Conservation (phyloP, 1,140 invertebrate genomes). For the Drosophila lini region DNA sequence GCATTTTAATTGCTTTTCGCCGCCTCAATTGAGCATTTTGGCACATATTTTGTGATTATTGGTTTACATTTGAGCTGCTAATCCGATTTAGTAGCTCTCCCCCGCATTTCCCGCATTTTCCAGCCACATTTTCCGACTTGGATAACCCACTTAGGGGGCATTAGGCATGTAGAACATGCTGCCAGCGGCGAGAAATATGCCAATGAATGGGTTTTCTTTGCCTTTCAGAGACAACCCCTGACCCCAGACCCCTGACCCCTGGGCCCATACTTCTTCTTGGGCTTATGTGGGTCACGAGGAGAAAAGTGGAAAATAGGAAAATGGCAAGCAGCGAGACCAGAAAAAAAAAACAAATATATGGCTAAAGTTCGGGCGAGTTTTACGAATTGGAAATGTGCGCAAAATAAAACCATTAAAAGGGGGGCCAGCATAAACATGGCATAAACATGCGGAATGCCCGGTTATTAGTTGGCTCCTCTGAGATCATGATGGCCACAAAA, state of each 20-base stretch:
- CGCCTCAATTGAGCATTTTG: background rate
- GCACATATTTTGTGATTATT: constrained; percentile 1
- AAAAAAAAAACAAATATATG: constrained; percentile 18
- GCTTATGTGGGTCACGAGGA: constrained; percentile 65
- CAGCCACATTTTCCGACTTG: constrained; percentile 2
- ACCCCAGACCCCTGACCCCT: constrained; percentile 7
- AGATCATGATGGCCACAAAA: constrained; percentile 27
- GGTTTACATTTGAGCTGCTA: constrained; percentile 9
- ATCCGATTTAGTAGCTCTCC: constrained; percentile 8
- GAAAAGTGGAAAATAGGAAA: constrained; percentile 1
- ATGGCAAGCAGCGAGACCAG: constrained; percentile 3
- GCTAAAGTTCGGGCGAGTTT: constrained; percentile 13
- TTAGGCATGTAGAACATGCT: constrained; percentile 55
- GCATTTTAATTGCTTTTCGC: constrained; percentile 5
- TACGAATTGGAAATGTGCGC: constrained; percentile 46
- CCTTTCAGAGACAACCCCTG: constrained; percentile 24
- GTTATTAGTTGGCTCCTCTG: constrained; percentile 25
- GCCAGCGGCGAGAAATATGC: constrained; percentile 23
- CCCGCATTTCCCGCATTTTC: background rate
- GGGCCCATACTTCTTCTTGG: constrained; percentile 11
- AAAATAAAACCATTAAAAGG: constrained; percentile 72
- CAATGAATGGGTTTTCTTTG: constrained; percentile 45
- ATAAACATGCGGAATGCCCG: constrained; percentile 55
- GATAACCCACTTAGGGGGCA: constrained; percentile 51
- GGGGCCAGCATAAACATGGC: constrained; percentile 59